phyloP scores from a whole-genome alignment of 2,888 invertebrate genomes.

The Homarus gammarus region DNA sequence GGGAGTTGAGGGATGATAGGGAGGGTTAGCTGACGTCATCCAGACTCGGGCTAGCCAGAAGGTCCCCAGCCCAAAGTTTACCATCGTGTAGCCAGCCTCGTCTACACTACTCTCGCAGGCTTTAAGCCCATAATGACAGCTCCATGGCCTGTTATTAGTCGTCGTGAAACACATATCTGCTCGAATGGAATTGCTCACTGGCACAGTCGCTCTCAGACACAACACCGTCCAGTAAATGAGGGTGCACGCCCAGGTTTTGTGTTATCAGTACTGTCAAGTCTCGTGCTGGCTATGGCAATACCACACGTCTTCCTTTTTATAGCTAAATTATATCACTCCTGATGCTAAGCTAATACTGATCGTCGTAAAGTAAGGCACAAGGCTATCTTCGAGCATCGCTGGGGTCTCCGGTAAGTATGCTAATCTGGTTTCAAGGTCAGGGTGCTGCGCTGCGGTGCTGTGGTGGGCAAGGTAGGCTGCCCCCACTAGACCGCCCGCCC shows the following conservation, averaged over 20 bases:
- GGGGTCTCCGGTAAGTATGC: not conserved
- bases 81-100: not conserved
- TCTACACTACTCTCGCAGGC: not conserved
- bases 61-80: not conserved
- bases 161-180: not conserved
- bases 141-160: not conserved
- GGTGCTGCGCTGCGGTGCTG: not conserved
- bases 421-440: not conserved
- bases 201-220: not conserved
- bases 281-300: not conserved
- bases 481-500: not conserved
- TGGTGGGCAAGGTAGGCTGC: not conserved
- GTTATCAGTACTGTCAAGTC: not conserved
- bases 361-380: not conserved
- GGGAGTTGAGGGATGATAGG: not conserved
- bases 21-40: not conserved
- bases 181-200: not conserved
- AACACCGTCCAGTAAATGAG: not conserved
- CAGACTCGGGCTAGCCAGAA: not conserved
- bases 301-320: not conserved
- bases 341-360: not conserved
- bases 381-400: not conserved
- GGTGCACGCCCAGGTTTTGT: not conserved
- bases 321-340: not conserved
- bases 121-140: not conserved